phyloP scores from a whole-genome alignment of 2,113 vertebrate genomes.

The Aspidoscelis tigris region DNA sequence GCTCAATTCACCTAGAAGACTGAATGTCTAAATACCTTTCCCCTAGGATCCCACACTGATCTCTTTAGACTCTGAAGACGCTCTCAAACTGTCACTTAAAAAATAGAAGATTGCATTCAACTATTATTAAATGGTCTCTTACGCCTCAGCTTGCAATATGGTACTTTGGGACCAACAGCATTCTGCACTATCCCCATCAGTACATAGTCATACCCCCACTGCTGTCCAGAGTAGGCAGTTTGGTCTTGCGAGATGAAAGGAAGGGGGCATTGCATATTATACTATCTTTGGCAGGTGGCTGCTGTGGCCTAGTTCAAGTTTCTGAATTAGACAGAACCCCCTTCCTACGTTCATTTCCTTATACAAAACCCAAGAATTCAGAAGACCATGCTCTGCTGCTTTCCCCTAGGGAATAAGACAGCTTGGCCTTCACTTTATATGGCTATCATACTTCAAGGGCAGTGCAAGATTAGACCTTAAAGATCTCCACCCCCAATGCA shows the following conservation, averaged over 20 bases:
- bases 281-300: slow-evolving; percentile 78
- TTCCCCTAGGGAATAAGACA: neutral
- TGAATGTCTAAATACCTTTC: neutral
- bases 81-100: neutral
- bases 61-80: slow-evolving; percentile 39
- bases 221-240: slow-evolving; percentile 15
- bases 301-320: slow-evolving; percentile 57
- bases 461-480: slow-evolving; percentile 12
- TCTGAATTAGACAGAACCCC: neutral
- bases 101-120: slow-evolving; percentile 1
- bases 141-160: neutral
- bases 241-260: slow-evolving; percentile 30
- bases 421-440: neutral
- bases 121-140: neutral
- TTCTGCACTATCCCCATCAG: neutral
- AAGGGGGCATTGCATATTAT: slow-evolving; percentile 71
- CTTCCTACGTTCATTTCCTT: neutral
- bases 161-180: neutral
- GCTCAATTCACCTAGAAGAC: neutral
- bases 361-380: slow-evolving; percentile 14
- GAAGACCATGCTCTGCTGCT: neutral
- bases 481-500: neutral
- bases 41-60: neutral
- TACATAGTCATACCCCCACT: neutral
- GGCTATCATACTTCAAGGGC: slow-evolving; percentile 8